Percentiles rank a stretch among this genome's conserved stretches.
Conservation (phyloP, 2,113 vertebrate genomes). For the Lepus europaeus region DNA sequence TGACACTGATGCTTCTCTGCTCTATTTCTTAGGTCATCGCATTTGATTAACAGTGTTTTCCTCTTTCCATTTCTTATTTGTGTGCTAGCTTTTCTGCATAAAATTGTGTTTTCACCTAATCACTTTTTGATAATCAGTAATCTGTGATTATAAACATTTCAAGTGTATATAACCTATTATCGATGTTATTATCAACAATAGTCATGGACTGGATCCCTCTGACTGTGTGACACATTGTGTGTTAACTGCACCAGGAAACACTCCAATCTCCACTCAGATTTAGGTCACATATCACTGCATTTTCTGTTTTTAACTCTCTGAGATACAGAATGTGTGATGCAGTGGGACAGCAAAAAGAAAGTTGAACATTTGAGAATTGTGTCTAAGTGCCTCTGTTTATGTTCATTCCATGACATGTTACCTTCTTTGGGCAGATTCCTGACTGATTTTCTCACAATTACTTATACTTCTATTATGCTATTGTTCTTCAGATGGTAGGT, state of each 20-base stretch:
- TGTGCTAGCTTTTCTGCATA: slow-evolving; percentile 43
- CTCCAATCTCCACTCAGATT: not conserved
- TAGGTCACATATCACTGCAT: not conserved
- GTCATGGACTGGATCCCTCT: not conserved
- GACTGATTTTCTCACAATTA: not conserved
- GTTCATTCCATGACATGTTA: not conserved
- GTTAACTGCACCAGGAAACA: not conserved
- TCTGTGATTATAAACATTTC: slow-evolving; percentile 1
- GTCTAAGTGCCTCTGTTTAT: not conserved
- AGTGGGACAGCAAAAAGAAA: not conserved
- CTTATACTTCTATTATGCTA: not conserved
- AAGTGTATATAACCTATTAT: not conserved
- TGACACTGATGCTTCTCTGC: slow-evolving; percentile 66
- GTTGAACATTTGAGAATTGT: not conserved
- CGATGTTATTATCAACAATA: not conserved
- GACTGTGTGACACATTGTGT: not conserved
- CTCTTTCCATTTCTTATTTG: slow-evolving; percentile 5
- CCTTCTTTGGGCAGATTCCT: not conserved
- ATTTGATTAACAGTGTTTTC: slow-evolving; percentile 18
- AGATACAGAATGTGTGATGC: not conserved
- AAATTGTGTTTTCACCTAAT: slow-evolving; percentile 18
- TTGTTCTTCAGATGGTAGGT: not conserved
- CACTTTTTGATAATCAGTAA: not conserved
- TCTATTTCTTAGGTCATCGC: slow-evolving; percentile 67
- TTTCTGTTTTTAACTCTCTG: not conserved